Conservation (phyloP, 2,113 vertebrate genomes). For the Phyllostomus discolor region DNA sequence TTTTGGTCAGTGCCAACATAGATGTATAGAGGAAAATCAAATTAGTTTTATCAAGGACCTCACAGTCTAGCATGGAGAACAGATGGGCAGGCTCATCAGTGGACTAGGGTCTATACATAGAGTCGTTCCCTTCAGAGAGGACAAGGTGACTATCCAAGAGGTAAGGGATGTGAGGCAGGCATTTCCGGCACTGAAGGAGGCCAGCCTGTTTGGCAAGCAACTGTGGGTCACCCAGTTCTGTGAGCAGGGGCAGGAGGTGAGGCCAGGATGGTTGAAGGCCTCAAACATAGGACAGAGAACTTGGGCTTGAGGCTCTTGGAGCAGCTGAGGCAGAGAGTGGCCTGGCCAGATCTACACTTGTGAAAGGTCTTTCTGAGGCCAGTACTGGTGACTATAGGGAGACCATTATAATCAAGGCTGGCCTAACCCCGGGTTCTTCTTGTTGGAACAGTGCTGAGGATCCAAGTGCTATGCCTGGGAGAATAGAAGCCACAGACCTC, state of each 20-base stretch:
- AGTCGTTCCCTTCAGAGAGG: not conserved
- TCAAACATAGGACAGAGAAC: not conserved
- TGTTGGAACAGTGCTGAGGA: not conserved
- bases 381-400: not conserved
- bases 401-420: not conserved
- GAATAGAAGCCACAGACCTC: not conserved
- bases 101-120: not conserved
- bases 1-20: not conserved
- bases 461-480: not conserved
- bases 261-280: accelerated
- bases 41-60: not conserved
- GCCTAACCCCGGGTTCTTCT: not conserved
- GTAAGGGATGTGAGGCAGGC: not conserved
- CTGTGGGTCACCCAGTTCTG: not conserved
- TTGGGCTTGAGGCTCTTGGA: not conserved
- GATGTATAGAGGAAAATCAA: not conserved
- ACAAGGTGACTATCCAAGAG: not conserved
- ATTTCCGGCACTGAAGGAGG: not conserved
- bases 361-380: not conserved
- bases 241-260: not conserved
- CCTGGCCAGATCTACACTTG: not conserved
- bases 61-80: not conserved
- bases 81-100: not conserved
- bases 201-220: not conserved
- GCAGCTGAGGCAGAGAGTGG: not conserved